Evolutionary conservation across 1,140 invertebrate genomes (phyloP).

Genomic region (Drosophila ogumai): DNA sequence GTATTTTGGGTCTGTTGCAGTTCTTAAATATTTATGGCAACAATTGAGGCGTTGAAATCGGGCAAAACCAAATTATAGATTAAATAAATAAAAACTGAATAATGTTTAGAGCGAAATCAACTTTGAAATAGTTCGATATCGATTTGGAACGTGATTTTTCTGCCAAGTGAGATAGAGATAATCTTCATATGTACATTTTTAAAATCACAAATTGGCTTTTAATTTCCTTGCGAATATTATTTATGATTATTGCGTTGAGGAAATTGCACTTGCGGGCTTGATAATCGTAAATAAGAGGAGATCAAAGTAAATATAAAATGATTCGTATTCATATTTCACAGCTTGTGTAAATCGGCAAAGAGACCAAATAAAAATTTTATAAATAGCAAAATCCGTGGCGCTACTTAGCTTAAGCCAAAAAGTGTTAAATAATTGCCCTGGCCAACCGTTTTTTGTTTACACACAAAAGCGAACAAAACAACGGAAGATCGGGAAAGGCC

Average conservation of each 20-base stretch:
- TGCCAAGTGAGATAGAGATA: neutral
- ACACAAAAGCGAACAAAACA: conserved; percentile 30
- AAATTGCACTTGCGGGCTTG: neutral
- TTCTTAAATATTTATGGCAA: conserved; percentile 31
- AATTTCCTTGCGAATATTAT: conserved; percentile 12
- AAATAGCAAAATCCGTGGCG: conserved; percentile 30
- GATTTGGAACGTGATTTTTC: conserved; percentile 14
- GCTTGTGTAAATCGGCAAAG: conserved; percentile 13
- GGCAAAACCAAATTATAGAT: conserved; percentile 24
- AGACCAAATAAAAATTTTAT: conserved; percentile 11
- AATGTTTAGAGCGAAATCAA: neutral
- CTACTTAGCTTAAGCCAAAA: conserved; percentile 44
- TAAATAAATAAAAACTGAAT: conserved; percentile 17
- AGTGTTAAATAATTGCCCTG: conserved; percentile 78
- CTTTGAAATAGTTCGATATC: conserved; percentile 1
- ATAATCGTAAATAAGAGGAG: conserved; percentile 28
- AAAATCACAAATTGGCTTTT: neutral
- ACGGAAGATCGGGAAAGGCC: conserved; percentile 43
- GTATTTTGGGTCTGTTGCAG: conserved; percentile 4
- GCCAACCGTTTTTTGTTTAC: conserved; percentile 58
- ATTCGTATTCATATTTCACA: neutral
- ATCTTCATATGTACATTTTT: neutral
- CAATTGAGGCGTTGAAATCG: conserved; percentile 27
- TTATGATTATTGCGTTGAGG: conserved; percentile 25
- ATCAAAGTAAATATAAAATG: conserved; percentile 32